These are phyloP conservation scores for Glossosoma conforme DNA, from an alignment of 1,140 invertebrate genomes.

Conservation along the genomic window DNA sequence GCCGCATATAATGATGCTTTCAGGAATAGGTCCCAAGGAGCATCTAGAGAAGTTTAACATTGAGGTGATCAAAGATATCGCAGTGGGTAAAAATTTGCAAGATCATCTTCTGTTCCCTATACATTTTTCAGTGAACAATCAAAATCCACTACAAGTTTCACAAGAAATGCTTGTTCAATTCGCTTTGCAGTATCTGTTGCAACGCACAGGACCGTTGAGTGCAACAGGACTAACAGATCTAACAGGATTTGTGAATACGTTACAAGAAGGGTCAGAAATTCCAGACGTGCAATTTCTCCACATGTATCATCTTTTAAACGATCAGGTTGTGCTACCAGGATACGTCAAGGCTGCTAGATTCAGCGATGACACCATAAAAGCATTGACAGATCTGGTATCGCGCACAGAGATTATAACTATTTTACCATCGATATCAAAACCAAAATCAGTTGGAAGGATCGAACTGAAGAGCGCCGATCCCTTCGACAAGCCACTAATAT, in stretches of 20 bases:
- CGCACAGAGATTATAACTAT: constrained; percentile 44
- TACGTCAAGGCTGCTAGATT: constrained; percentile 40
- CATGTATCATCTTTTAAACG: constrained; percentile 31
- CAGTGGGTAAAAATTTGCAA: constrained; percentile 60
- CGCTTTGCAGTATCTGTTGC: background rate
- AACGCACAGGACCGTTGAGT: constrained; percentile 32
- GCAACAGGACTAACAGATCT: constrained; percentile 38
- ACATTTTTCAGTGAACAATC: constrained; percentile 29
- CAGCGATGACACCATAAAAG: constrained; percentile 40
- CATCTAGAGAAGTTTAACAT: constrained; percentile 61
- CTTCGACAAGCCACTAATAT: constrained; percentile 62
- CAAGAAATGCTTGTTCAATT: background rate
- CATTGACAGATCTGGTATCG: constrained; percentile 39
- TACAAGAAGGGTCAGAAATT: constrained; percentile 28
- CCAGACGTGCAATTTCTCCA: constrained; percentile 42
- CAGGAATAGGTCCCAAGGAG: constrained; percentile 65
- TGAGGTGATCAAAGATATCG: constrained; percentile 51
- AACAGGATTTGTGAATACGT: constrained; percentile 37
- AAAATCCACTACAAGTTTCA: no score
- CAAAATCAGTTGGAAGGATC: constrained; percentile 48
- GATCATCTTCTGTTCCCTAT: constrained; percentile 52
- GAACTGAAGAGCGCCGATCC: constrained; percentile 38
- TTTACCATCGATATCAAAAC: constrained; percentile 46
- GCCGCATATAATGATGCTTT: constrained; percentile 67
- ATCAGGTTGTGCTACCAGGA: constrained; percentile 30